Evolutionary conservation across 2,888 invertebrate genomes (phyloP).

Genomic region (Diploptera punctata): DNA sequence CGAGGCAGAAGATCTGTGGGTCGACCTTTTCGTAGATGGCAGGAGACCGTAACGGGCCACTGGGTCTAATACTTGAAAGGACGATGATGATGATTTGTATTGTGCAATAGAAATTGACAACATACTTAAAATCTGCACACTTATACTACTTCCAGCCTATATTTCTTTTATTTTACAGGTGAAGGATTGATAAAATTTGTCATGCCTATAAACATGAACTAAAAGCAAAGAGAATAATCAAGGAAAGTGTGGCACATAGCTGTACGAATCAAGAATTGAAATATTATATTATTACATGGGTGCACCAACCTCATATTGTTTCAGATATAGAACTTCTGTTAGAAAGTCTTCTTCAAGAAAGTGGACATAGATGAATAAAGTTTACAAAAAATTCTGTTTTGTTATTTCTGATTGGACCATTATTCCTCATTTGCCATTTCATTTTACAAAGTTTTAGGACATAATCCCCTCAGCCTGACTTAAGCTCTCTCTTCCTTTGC

Average conservation of each 20-base stretch:
- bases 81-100: too few species aligned
- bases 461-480: too few species aligned
- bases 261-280: constrained; percentile 53
- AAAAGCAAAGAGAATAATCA: constrained; percentile 53
- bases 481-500: too few species aligned
- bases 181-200: constrained; percentile 48
- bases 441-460: too few species aligned
- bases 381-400: too few species aligned
- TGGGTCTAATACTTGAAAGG: too few species aligned
- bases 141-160: too few species aligned
- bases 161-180: constrained; percentile 35
- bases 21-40: too few species aligned
- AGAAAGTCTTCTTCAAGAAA: constrained; percentile 54
- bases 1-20: too few species aligned
- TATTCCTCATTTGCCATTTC: too few species aligned
- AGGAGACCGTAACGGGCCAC: too few species aligned
- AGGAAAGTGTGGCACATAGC: constrained; percentile 57
- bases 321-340: constrained; percentile 49
- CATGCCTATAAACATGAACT: constrained; percentile 55
- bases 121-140: background rate
- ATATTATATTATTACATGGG: constrained; percentile 58
- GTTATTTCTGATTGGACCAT: too few species aligned
- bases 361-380: constrained; percentile 53
- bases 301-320: constrained; percentile 56
- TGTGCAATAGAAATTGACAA: background rate